Percentiles rank a stretch among this genome's conserved stretches.
These are phyloP conservation scores for Rhyacichthys aspro DNA, from an alignment of 2,797 vertebrate genomes.

Conservation along the genomic window DNA sequence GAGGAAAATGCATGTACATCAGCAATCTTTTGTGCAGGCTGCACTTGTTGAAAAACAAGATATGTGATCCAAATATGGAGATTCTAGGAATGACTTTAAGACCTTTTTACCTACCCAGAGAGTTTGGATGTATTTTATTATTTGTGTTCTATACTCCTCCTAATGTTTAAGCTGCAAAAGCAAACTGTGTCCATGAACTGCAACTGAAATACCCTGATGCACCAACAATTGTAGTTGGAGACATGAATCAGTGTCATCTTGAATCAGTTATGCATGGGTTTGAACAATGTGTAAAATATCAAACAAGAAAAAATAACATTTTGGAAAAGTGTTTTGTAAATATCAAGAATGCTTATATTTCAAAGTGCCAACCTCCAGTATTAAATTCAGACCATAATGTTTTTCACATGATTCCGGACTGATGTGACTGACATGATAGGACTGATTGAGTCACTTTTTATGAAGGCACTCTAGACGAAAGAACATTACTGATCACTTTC, in stretches of 20 bases:
- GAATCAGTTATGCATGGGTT: background rate
- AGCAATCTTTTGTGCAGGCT: background rate
- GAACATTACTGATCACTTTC: background rate
- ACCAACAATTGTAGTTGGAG: background rate
- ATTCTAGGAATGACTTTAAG: background rate
- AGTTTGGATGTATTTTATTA: background rate
- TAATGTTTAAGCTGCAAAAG: background rate
- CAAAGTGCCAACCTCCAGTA: background rate
- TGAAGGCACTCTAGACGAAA: background rate
- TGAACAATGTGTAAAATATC: background rate
- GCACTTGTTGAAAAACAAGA: background rate
- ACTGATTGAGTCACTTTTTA: background rate
- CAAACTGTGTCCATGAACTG: conserved; percentile 1
- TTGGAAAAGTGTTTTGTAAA: conserved; percentile 2
- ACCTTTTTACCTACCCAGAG: background rate
- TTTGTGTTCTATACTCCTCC: background rate
- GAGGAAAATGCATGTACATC: background rate
- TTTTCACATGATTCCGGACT: background rate
- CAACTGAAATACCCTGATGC: background rate
- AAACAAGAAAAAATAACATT: conserved; percentile 1
- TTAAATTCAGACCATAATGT: background rate
- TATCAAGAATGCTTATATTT: background rate
- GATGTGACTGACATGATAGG: background rate
- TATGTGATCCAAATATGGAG: background rate
- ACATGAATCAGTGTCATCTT: background rate